phyloP scores from a whole-genome alignment of 2,797 vertebrate species.

The Dallia pectoralis region DNA sequence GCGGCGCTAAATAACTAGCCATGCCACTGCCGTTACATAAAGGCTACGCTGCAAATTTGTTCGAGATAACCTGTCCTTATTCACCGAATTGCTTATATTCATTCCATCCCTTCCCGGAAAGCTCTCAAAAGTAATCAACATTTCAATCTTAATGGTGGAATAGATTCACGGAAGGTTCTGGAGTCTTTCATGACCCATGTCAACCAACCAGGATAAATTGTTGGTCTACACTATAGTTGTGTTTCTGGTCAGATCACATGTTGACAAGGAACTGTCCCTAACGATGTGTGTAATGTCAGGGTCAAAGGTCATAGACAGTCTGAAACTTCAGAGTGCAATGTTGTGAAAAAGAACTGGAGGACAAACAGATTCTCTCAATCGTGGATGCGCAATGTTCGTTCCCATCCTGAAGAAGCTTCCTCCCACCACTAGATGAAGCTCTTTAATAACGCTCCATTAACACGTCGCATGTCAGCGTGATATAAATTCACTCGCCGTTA shows the following conservation, averaged over 20 bases:
- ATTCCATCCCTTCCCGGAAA: neutral
- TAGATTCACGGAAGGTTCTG: neutral
- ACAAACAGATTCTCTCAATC: neutral
- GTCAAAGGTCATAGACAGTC: neutral
- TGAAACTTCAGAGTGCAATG: conserved; percentile 7
- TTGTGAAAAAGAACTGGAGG: neutral
- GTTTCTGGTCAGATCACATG: neutral
- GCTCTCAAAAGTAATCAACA: neutral
- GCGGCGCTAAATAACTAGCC: too few relatives aligned
- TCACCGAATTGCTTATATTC: neutral
- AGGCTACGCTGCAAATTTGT: too few relatives aligned
- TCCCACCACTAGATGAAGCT: conserved; percentile 61
- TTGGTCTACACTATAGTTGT: neutral
- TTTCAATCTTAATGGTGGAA: neutral
- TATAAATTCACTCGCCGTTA: conserved; percentile 66
- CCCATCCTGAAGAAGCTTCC: conserved; percentile 45
- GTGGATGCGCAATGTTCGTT: conserved; percentile 46
- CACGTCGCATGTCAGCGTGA: conserved; percentile 55
- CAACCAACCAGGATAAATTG: neutral
- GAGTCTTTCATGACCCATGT: neutral
- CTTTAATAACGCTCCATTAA: conserved; percentile 71
- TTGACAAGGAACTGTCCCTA: neutral
- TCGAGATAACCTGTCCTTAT: too few relatives aligned
- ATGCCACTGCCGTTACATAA: too few relatives aligned
- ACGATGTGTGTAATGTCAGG: neutral